phyloP scores from a whole-genome alignment of 2,888 invertebrate species.

The Euphydryas editha region DNA sequence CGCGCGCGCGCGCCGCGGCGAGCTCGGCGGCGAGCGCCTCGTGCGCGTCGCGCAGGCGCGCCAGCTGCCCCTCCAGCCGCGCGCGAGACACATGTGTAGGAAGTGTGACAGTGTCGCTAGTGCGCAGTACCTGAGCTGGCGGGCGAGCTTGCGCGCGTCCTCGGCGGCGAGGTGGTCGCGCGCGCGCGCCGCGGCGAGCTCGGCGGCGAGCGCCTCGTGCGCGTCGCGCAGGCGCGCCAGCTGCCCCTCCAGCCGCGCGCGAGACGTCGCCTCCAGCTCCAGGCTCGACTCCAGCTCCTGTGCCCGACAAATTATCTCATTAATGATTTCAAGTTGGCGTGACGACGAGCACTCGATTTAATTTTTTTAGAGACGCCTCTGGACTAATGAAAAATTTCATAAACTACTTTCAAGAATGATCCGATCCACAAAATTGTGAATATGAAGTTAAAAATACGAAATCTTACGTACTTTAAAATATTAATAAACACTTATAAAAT shows the following conservation, averaged over 20 bases:
- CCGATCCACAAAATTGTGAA: too few relatives aligned
- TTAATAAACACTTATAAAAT: too few relatives aligned
- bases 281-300: conserved; percentile 94
- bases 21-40: conserved; percentile 85
- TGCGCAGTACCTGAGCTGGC: conserved; percentile 64
- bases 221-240: conserved; percentile 75
- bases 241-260: conserved; percentile 92
- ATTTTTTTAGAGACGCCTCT: too few relatives aligned
- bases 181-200: conserved; percentile 87
- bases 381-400: too few relatives aligned
- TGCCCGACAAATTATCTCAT: background rate
- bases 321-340: background rate
- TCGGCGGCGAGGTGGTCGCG: conserved; percentile 92
- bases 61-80: too few relatives aligned
- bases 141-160: conserved; percentile 85
- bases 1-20: conserved; percentile 87
- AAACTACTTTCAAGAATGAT: too few relatives aligned
- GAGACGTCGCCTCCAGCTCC: conserved; percentile 95
- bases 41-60: too few relatives aligned
- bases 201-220: conserved; percentile 79
- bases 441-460: too few relatives aligned
- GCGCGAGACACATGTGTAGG: too few relatives aligned
- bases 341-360: too few relatives aligned
- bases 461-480: too few relatives aligned
- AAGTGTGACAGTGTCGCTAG: too few relatives aligned